Percentiles rank a stretch among this genome's conserved stretches.
Conservation (phyloP, 2,888 invertebrate species). For the Diaperis boleti region DNA sequence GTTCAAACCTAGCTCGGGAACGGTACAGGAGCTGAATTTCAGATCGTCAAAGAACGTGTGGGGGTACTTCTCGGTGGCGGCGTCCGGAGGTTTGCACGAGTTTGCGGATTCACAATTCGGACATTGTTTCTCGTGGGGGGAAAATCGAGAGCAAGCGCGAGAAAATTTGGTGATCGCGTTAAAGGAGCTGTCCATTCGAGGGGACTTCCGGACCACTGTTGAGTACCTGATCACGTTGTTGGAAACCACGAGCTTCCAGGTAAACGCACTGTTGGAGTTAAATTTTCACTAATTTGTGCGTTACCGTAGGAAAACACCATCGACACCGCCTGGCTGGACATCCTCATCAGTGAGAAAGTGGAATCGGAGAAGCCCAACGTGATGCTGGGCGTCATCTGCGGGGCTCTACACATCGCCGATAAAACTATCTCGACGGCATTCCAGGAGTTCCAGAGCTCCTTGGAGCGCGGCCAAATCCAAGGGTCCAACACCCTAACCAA, state of each 20-base stretch:
- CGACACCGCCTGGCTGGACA: slow-evolving; percentile 98
- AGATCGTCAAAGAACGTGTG: slow-evolving; percentile 99
- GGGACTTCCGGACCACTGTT: slow-evolving; percentile 98
- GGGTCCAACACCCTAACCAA: slow-evolving; percentile 93
- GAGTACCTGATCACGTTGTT: slow-evolving; percentile 96
- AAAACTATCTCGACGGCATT: slow-evolving; percentile 85
- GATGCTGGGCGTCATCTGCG: slow-evolving; percentile 92
- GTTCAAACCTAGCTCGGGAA: slow-evolving; percentile 97
- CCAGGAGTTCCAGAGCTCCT: slow-evolving; percentile 89
- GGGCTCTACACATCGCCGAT: slow-evolving; percentile 94
- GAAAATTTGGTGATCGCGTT: slow-evolving; percentile 97
- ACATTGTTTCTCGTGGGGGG: slow-evolving; percentile 99
- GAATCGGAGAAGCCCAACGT: slow-evolving; percentile 95
- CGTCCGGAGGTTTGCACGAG: slow-evolving; percentile 98
- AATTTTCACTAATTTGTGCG: background rate
- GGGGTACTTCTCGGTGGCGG: slow-evolving; percentile 99
- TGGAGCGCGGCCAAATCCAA: slow-evolving; percentile 77
- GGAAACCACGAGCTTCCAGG: slow-evolving; percentile 87
- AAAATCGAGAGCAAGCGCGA: slow-evolving; percentile 93
- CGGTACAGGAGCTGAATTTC: slow-evolving; percentile 98
- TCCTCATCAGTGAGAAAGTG: slow-evolving; percentile 91
- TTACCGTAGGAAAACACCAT: slow-evolving; percentile 79
- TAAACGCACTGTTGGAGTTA: background rate
- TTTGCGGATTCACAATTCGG: slow-evolving; percentile 99
- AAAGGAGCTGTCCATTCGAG: slow-evolving; percentile 96